A percentile compares a stretch with the other conserved stretches of the same genome.
These are phyloP conservation scores for Poecilia latipinna DNA, from an alignment of 2,113 vertebrate species.

Conservation along the genomic window DNA sequence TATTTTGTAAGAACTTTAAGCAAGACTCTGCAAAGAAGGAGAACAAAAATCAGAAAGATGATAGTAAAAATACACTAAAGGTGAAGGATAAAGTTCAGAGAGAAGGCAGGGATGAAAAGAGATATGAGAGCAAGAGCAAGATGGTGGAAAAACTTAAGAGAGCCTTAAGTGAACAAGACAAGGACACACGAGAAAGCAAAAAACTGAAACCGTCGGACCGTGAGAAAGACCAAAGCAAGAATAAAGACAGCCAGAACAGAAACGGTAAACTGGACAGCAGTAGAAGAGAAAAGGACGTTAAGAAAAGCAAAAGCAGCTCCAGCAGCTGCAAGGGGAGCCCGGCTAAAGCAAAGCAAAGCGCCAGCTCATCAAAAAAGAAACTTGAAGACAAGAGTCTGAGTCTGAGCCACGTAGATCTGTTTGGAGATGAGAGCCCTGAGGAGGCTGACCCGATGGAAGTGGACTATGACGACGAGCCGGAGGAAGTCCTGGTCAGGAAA, in stretches of 20 bases:
- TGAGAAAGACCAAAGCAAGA: slow-evolving; percentile 62
- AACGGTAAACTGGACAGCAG: slow-evolving; percentile 76
- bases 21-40: slow-evolving; percentile 81
- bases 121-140: slow-evolving; percentile 62
- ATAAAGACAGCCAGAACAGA: slow-evolving; percentile 65
- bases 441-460: slow-evolving; percentile 73
- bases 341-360: slow-evolving; percentile 49
- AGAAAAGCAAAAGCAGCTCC: slow-evolving; percentile 56
- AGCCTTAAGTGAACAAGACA: slow-evolving; percentile 68
- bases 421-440: slow-evolving; percentile 93
- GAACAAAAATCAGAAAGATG: slow-evolving; percentile 65
- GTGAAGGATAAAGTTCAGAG: slow-evolving; percentile 68
- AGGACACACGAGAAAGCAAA: slow-evolving; percentile 57
- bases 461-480: slow-evolving; percentile 21
- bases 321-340: slow-evolving; percentile 51
- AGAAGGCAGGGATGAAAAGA: slow-evolving; percentile 66
- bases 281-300: slow-evolving; percentile 67
- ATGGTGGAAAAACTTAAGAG: slow-evolving; percentile 72
- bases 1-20: slow-evolving; percentile 45
- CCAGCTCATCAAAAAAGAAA: slow-evolving; percentile 39
- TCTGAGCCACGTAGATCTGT: slow-evolving; percentile 90
- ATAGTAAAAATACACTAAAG: slow-evolving; percentile 66
- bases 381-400: slow-evolving; percentile 79
- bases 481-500: slow-evolving; percentile 77
- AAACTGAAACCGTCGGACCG: slow-evolving; percentile 57